Conservation (phyloP, 2,888 invertebrate genomes). For the Marronus borbonicus region DNA sequence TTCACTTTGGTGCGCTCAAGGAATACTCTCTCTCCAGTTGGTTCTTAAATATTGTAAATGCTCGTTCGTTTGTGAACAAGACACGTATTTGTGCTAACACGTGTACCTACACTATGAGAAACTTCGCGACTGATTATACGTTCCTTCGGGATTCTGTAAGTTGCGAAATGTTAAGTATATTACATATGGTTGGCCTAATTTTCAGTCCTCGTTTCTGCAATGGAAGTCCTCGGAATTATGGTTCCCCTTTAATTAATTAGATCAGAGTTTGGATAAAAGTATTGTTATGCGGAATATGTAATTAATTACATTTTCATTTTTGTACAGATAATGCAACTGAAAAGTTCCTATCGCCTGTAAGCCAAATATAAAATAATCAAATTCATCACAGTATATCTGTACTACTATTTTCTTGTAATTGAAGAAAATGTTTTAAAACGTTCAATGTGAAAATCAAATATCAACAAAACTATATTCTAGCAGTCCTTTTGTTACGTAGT, state of each 20-base stretch:
- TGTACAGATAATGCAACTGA: too few relatives aligned
- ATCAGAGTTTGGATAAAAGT: not conserved
- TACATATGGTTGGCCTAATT: conserved; percentile 45
- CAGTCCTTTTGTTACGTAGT: too few relatives aligned
- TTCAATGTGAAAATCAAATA: too few relatives aligned
- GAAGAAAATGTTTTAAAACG: too few relatives aligned
- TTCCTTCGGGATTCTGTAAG: conserved; percentile 39
- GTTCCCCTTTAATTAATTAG: not conserved
- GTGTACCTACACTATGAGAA: conserved; percentile 35
- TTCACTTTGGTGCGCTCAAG: conserved; percentile 31
- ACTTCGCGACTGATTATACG: conserved; percentile 42
- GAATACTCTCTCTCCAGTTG: conserved; percentile 17
- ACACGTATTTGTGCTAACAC: conserved; percentile 45
- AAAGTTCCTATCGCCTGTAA: too few relatives aligned
- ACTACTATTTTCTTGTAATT: too few relatives aligned
- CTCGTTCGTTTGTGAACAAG: conserved; percentile 46
- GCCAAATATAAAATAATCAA: too few relatives aligned
- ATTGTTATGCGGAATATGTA: too few relatives aligned
- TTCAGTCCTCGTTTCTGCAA: conserved; percentile 10
- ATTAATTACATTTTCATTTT: too few relatives aligned
- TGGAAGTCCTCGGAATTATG: not conserved
- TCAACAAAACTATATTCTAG: too few relatives aligned
- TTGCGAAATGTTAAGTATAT: conserved; percentile 44
- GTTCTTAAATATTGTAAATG: conserved; percentile 46
- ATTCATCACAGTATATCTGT: too few relatives aligned